Evolutionary conservation across 2,888 invertebrate genomes (phyloP).

Genomic region (Cryptus armator): DNA sequence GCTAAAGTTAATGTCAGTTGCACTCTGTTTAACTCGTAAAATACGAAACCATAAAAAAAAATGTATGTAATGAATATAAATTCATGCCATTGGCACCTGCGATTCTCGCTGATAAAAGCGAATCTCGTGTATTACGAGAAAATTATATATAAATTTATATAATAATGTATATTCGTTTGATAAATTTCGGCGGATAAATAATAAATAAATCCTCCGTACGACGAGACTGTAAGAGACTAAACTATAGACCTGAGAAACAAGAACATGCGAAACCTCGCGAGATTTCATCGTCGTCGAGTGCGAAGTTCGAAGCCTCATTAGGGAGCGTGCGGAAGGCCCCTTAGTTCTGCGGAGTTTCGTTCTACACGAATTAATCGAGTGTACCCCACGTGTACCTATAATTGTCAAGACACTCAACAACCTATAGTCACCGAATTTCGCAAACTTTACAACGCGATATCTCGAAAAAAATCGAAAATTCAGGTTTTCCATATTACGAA

Average conservation of each 20-base stretch:
- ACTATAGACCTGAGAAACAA: conserved; percentile 21
- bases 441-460: background rate
- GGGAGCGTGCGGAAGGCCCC: background rate
- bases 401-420: conserved; percentile 39
- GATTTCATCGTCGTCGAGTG: conserved; percentile 57
- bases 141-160: too few relatives aligned
- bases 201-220: too few relatives aligned
- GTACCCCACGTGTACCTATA: conserved; percentile 46
- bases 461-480: conserved; percentile 6
- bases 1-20: too few relatives aligned
- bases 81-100: too few relatives aligned
- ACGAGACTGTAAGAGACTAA: background rate
- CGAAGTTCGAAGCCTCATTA: conserved; percentile 73
- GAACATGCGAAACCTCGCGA: conserved; percentile 54
- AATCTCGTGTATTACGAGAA: too few relatives aligned
- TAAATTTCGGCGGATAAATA: too few relatives aligned
- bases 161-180: too few relatives aligned
- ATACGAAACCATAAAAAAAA: too few relatives aligned
- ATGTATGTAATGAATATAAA: too few relatives aligned
- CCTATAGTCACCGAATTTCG: conserved; percentile 6
- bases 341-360: conserved; percentile 43
- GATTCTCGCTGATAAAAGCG: too few relatives aligned
- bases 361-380: conserved; percentile 59
- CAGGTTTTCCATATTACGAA: background rate
- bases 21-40: too few relatives aligned